Evolutionary conservation across 1,140 invertebrate genomes (phyloP).

Genomic region (Drosophila sproati): DNA sequence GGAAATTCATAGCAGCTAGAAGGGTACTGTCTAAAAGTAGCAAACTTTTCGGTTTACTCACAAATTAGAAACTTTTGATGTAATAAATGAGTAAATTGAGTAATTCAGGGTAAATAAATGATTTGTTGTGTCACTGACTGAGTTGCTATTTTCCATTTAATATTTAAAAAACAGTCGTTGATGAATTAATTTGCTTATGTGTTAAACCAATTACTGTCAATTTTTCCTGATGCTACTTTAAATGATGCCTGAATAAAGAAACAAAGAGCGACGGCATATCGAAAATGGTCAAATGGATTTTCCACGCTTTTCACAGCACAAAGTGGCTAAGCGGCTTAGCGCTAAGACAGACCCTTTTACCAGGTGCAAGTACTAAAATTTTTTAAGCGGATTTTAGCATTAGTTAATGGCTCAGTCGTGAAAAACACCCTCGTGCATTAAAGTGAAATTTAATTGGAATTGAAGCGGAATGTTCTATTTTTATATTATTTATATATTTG

Average conservation of each 20-base stretch:
- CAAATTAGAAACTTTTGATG: neutral
- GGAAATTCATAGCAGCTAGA: neutral
- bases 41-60: conserved; percentile 1
- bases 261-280: conserved; percentile 15
- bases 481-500: neutral
- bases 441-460: conserved; percentile 76
- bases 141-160: conserved; percentile 8
- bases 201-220: conserved; percentile 42
- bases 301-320: conserved; percentile 10
- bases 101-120: neutral
- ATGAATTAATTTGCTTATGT: conserved; percentile 48
- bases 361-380: conserved; percentile 73
- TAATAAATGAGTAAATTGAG: neutral
- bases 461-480: conserved; percentile 4
- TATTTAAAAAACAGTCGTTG: conserved; percentile 6
- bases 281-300: conserved; percentile 24
- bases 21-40: neutral
- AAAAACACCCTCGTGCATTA: conserved; percentile 27
- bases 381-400: conserved; percentile 76
- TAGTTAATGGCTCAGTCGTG: conserved; percentile 74
- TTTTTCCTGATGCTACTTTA: conserved; percentile 16
- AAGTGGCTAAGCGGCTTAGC: conserved; percentile 17
- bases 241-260: conserved; percentile 7
- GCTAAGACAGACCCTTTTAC: conserved; percentile 19
- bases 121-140: neutral